These are phyloP conservation scores for Incurvaria masculella DNA, from an alignment of 2,888 invertebrate genomes.

Conservation along the genomic window DNA sequence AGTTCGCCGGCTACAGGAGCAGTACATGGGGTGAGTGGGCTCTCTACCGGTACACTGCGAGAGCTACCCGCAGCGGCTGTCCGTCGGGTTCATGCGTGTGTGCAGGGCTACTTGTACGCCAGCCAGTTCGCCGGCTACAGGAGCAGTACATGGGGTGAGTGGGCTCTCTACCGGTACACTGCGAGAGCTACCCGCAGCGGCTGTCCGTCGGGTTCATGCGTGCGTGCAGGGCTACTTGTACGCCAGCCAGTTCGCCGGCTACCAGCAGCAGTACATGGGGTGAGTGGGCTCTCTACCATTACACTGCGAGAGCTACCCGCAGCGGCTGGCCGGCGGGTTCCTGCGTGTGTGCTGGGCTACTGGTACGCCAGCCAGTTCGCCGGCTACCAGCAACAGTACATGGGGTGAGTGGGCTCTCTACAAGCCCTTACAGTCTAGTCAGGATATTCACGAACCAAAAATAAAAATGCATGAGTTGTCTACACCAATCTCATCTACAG, in stretches of 20 bases:
- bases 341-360: neutral
- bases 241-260: conserved; percentile 80
- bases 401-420: neutral
- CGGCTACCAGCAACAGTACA: too few relatives aligned
- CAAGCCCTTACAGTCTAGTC: too few relatives aligned
- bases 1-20: conserved; percentile 87
- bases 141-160: conserved; percentile 90
- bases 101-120: conserved; percentile 75
- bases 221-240: conserved; percentile 83
- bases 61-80: conserved; percentile 61
- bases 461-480: too few relatives aligned
- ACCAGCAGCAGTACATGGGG: conserved; percentile 93
- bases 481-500: too few relatives aligned
- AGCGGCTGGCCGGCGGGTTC: neutral
- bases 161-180: conserved; percentile 93
- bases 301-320: neutral
- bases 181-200: conserved; percentile 64
- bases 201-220: conserved; percentile 78
- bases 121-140: conserved; percentile 87
- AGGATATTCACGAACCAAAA: too few relatives aligned
- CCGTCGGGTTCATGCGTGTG: conserved; percentile 79
- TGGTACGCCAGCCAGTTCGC: too few relatives aligned
- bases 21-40: conserved; percentile 87
- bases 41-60: conserved; percentile 84
- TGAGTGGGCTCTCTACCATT: too few relatives aligned